Evolutionary conservation across 2,797 vertebrate species (phyloP).

Genomic region (Agapornis canus): DNA sequence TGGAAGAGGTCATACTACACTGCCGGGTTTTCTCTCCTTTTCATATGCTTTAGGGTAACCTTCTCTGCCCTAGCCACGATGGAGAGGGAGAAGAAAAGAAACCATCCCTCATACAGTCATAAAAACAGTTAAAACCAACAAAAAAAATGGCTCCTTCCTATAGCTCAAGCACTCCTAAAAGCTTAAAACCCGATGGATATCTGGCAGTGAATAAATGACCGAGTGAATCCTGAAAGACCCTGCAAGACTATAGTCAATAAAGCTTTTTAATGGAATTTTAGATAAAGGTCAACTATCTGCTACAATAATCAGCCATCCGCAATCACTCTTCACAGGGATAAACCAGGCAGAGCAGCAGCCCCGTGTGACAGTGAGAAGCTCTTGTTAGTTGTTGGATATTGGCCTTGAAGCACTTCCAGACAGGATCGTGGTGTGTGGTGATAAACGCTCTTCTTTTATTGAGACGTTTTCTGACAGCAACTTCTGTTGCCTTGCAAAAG

Average conservation of each 20-base stretch:
- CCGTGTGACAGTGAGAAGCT: rapidly evolving
- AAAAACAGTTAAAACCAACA: not conserved
- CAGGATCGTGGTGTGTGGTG: rapidly evolving
- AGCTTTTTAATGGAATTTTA: slow-evolving; percentile 60
- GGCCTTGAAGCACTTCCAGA: not conserved
- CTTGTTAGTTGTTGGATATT: not conserved
- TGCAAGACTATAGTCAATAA: slow-evolving; percentile 43
- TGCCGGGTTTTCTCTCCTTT: not conserved
- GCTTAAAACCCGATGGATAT: not conserved
- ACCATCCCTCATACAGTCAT: not conserved
- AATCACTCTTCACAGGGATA: not conserved
- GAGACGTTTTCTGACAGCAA: not conserved
- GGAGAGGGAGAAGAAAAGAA: not conserved
- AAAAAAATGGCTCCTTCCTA: not conserved
- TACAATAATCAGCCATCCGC: not conserved
- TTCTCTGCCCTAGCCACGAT: not conserved
- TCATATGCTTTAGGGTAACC: not conserved
- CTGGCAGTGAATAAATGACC: slow-evolving; percentile 24
- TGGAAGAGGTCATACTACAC: rapidly evolving
- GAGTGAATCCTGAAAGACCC: slow-evolving; percentile 44
- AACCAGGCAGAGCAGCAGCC: not conserved
- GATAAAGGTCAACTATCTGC: slow-evolving; percentile 55
- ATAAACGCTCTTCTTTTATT: not conserved
- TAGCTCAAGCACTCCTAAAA: not conserved
- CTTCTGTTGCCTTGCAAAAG: not conserved